Conservation (phyloP, 23 tunicate species). For the Phallusia fumigata region DNA sequence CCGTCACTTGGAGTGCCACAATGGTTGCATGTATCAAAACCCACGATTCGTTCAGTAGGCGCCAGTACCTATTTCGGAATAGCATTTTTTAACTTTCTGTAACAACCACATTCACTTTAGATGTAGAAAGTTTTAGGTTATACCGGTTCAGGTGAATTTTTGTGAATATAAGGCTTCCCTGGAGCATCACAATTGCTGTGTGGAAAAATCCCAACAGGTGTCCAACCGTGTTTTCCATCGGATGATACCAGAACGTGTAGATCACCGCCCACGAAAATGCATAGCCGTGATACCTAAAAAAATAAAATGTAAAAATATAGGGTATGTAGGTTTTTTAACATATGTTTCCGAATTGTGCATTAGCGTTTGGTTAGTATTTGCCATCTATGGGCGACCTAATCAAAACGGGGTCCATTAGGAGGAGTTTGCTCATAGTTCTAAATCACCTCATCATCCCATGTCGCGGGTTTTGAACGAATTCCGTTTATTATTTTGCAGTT, state of each 20-base stretch:
- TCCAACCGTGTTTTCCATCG: conserved; percentile 98
- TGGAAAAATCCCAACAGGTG: conserved; percentile 92
- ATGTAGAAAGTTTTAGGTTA: neutral
- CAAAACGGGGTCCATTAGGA: too few species aligned
- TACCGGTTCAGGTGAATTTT: conserved; percentile 85
- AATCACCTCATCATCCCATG: too few species aligned
- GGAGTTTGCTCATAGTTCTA: too few species aligned
- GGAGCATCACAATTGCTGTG: conserved; percentile 92
- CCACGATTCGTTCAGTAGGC: conserved; percentile 87
- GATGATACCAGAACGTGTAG: conserved; percentile 99
- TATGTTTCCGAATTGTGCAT: too few species aligned
- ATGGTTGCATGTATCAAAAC: conserved; percentile 78
- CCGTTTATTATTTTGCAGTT: too few species aligned
- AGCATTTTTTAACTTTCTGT: neutral
- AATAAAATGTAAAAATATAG: too few species aligned
- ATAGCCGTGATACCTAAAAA: conserved; percentile 90
- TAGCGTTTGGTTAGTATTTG: too few species aligned
- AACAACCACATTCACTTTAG: neutral
- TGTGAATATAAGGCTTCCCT: conserved; percentile 91
- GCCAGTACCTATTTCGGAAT: conserved; percentile 77
- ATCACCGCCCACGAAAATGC: conserved; percentile 93
- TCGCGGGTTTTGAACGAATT: too few species aligned
- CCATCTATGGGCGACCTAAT: too few species aligned
- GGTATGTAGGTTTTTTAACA: too few species aligned
- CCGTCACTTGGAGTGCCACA: conserved; percentile 76